These are phyloP conservation scores for Chloebia gouldiae DNA, from an alignment of 2,113 vertebrate species.

Conservation along the genomic window DNA sequence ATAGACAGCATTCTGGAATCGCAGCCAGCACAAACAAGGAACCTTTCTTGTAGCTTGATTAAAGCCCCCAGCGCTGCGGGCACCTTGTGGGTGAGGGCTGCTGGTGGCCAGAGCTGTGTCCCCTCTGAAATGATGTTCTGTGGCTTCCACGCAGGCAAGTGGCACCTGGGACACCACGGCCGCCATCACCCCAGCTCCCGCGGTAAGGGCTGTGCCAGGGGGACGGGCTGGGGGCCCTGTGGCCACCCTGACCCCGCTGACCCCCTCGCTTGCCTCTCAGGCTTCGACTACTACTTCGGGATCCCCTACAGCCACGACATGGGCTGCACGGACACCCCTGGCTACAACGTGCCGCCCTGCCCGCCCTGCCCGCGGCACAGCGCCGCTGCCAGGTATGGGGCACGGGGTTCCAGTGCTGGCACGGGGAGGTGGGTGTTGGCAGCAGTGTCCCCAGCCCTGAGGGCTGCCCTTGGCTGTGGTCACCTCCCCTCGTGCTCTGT, in stretches of 20 bases:
- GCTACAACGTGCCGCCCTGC: constrained; percentile 84
- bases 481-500: not conserved
- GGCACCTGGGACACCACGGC: constrained; percentile 93
- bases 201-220: constrained; percentile 69
- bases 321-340: constrained; percentile 90
- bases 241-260: not conserved
- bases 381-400: not conserved
- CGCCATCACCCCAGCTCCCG: constrained; percentile 83
- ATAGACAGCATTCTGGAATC: not conserved
- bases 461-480: not conserved
- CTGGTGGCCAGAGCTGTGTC: not conserved
- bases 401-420: rapidly evolving
- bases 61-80: not conserved
- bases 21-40: not conserved
- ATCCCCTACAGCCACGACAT: constrained; percentile 97
- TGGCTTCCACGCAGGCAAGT: constrained; percentile 83
- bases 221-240: rapidly evolving
- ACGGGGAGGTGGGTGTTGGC: not conserved
- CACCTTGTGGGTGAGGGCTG: not conserved
- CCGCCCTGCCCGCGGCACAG: constrained; percentile 69
- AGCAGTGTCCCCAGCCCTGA: not conserved
- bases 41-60: not conserved
- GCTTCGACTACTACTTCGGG: constrained; percentile 92
- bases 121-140: constrained; percentile 10
- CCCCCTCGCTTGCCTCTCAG: constrained; percentile 53